A percentile compares a stretch with the other conserved stretches of the same genome.
Evolutionary conservation across 2,888 invertebrate species (phyloP).

Genomic region (Caenorhabditis sp.): DNA sequence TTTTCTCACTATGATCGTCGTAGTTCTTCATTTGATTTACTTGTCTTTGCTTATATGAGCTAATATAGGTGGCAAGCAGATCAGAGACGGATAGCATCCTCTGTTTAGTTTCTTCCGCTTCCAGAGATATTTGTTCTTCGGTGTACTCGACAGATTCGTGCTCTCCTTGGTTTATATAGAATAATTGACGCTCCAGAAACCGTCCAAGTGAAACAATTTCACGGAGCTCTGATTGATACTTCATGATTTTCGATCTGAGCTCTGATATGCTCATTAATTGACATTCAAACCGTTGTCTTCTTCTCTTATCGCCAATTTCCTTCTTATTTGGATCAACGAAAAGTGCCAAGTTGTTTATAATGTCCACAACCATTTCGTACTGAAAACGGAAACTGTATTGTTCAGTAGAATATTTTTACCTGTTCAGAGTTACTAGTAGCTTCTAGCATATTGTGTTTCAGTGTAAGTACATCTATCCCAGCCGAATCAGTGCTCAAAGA

Average conservation of each 20-base stretch:
- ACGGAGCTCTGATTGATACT: constrained; percentile 78
- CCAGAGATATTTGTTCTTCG: constrained; percentile 58
- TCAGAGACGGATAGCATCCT: constrained; percentile 90
- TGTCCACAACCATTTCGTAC: constrained; percentile 96
- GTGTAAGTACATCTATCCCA: constrained; percentile 94
- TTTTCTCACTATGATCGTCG: constrained; percentile 53
- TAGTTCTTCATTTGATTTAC: constrained; percentile 63
- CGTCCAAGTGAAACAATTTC: constrained; percentile 86
- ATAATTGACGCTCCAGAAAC: constrained; percentile 84
- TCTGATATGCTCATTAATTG: constrained; percentile 53
- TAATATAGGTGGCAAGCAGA: constrained; percentile 94
- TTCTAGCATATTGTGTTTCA: constrained; percentile 96
- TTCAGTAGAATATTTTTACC: constrained; percentile 1
- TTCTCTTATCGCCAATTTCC: constrained; percentile 83
- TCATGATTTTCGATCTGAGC: constrained; percentile 47
- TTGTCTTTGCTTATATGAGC: constrained; percentile 80
- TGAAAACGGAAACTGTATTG: constrained; percentile 8
- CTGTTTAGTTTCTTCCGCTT: constrained; percentile 79
- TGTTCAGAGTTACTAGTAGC: constrained; percentile 79
- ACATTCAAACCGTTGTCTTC: constrained; percentile 59
- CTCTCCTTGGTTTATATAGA: constrained; percentile 66
- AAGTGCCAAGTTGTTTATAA: constrained; percentile 95
- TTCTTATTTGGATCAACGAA: constrained; percentile 96
- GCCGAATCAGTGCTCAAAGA: constrained; percentile 81
- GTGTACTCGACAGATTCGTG: constrained; percentile 39